Evolutionary conservation across 2,888 invertebrate genomes (phyloP).

Genomic region (Pammene fasciana): DNA sequence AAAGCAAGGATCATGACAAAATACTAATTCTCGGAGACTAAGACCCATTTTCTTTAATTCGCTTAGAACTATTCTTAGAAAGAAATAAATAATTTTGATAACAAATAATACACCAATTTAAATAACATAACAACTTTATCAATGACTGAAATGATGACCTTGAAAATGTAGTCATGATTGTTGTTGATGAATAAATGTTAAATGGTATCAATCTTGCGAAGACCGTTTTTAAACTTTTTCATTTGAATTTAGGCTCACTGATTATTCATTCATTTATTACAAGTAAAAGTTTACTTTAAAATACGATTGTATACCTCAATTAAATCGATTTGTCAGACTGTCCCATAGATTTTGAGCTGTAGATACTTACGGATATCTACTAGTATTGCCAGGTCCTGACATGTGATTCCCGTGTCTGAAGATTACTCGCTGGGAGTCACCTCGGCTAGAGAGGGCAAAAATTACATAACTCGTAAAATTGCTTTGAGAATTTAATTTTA

Average conservation of each 20-base stretch:
- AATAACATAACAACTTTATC: background rate
- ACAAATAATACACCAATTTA: background rate
- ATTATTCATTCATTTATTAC: background rate
- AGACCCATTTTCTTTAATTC: slow-evolving; percentile 14
- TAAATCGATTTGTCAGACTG: slow-evolving; percentile 22
- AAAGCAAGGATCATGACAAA: slow-evolving; percentile 32
- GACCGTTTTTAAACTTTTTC: background rate
- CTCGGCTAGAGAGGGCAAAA: slow-evolving; percentile 83
- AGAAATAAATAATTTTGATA: background rate
- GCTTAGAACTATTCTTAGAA: background rate
- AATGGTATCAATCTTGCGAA: background rate
- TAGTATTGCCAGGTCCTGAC: slow-evolving; percentile 84
- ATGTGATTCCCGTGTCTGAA: slow-evolving; percentile 89
- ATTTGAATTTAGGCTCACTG: slow-evolving; percentile 2
- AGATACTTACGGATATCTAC: slow-evolving; percentile 88
- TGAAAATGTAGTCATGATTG: slow-evolving; percentile 1
- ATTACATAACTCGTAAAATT: slow-evolving; percentile 47
- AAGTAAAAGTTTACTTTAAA: background rate
- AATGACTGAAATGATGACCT: slow-evolving; percentile 4
- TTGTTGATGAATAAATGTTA: background rate
- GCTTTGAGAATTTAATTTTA: slow-evolving; percentile 14
- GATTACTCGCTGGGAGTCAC: slow-evolving; percentile 89
- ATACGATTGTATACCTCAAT: slow-evolving; percentile 9
- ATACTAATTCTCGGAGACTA: slow-evolving; percentile 24
- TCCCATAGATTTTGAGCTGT: slow-evolving; percentile 33